These are phyloP conservation scores for Fukomys damarensis DNA, from an alignment of 2,113 vertebrate species.

Conservation along the genomic window DNA sequence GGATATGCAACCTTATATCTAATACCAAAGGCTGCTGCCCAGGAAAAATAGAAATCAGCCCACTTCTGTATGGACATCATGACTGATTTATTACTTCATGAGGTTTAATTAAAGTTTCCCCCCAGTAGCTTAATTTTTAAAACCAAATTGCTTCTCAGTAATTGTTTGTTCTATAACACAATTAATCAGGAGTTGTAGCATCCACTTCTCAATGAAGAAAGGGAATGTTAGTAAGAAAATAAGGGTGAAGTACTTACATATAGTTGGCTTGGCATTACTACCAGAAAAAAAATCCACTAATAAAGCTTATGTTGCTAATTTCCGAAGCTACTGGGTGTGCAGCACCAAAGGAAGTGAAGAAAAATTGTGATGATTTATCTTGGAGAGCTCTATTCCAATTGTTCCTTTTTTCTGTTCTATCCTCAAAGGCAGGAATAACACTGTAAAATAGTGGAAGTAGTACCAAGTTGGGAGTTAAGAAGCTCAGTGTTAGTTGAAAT, in stretches of 20 bases:
- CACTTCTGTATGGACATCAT: slow-evolving; percentile 51
- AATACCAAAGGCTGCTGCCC: background rate
- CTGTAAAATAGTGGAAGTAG: background rate
- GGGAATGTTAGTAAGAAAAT: slow-evolving; percentile 28
- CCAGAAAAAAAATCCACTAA: slow-evolving; percentile 10
- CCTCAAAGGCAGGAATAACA: background rate
- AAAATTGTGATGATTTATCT: background rate
- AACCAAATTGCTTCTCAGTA: slow-evolving; percentile 71
- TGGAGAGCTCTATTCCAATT: background rate
- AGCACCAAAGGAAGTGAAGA: background rate
- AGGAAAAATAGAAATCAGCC: background rate
- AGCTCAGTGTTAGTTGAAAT: background rate
- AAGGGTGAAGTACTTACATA: background rate
- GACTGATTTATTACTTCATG: slow-evolving; percentile 74
- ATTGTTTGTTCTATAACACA: slow-evolving; percentile 67
- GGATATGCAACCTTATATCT: slow-evolving; percentile 23
- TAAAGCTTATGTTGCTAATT: background rate
- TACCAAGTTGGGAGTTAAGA: background rate
- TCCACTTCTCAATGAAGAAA: slow-evolving; percentile 64
- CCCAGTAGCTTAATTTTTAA: slow-evolving; percentile 77
- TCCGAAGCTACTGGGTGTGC: background rate
- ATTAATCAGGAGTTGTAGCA: slow-evolving; percentile 62
- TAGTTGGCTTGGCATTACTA: background rate
- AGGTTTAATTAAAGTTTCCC: slow-evolving; percentile 81
- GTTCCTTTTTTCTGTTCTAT: background rate